Evolutionary conservation across 2,113 vertebrate genomes (phyloP), one percentile per base, ranked within the genome.

Genomic region (Notothenia rossii): DNA sequence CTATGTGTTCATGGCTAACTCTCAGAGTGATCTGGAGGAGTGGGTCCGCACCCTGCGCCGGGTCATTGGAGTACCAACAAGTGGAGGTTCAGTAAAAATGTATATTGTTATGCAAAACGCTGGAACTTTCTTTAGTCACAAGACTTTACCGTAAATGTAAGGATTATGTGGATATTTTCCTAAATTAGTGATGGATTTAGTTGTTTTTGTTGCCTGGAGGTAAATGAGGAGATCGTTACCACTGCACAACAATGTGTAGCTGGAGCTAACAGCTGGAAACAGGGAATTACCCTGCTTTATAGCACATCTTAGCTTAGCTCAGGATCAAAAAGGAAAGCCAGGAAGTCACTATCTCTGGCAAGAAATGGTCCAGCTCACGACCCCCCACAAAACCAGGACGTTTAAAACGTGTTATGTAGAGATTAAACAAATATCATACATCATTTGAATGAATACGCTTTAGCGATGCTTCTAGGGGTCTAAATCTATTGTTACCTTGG

Each of bases 1-100:
- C 1, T 96, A 92, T 0, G 91, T 98, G 71, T 95, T 99, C 81
- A 98, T 99, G 98, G 97, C 97, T 10, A 96, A 82, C 77, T 97
- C 97, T n/a, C 97, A 98, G 88, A 88, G 91, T 0, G 98, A 99
- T 86, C 96, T 98, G 97, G 97, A 98, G 18, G 97, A 99, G 45
- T 99, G 98, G 98, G 95, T 99, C 54, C 97, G 97, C 50, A 90
- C 93, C 20, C 95, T 99, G 54, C 96, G 93, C 18, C 93, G 96
- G 65, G 96, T 93, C 3, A 94, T 96, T 25, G 97, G 97, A 1
- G 90, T 91, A 0, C 92, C 95, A 0, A 94, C 96, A 8, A 94
- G 87, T 7, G 97, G 96, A 98, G 98, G 98, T 99, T 59, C 25
- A 65, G 58, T 73, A 13, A 61, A 73, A 53, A 15, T 10, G 59